Conservation (phyloP, 2,113 vertebrate species). For the Talpa occidentalis region DNA sequence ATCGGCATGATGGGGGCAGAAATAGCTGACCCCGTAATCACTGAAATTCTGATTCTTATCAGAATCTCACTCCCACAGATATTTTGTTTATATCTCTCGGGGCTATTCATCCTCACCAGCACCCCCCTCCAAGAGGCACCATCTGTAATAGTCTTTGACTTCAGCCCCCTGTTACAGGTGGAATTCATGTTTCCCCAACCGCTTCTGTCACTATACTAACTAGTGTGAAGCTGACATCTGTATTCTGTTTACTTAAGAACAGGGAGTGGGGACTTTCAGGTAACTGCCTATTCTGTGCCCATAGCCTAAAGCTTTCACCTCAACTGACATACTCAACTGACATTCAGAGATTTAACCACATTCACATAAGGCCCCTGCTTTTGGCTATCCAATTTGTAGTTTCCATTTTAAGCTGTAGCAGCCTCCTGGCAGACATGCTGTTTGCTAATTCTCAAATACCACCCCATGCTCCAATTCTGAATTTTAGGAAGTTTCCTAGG, state of each 20-base stretch:
- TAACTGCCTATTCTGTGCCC: neutral
- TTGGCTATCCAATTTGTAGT: neutral
- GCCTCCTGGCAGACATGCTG: neutral
- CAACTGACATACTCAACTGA: neutral
- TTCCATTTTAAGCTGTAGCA: neutral
- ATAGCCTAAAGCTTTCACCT: neutral
- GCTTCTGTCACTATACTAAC: neutral
- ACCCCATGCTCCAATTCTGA: neutral
- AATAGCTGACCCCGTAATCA: too few relatives aligned
- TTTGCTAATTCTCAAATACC: neutral
- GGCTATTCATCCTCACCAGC: too few relatives aligned
- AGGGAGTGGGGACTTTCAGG: neutral
- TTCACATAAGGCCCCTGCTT: neutral
- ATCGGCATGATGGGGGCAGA: too few relatives aligned
- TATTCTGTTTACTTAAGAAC: neutral
- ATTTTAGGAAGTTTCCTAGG: neutral
- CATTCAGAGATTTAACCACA: neutral
- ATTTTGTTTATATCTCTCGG: too few relatives aligned
- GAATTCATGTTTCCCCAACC: too few relatives aligned
- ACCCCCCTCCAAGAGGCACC: too few relatives aligned
- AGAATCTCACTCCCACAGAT: too few relatives aligned
- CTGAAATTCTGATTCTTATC: too few relatives aligned
- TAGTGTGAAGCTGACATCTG: neutral
- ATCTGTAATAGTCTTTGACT: too few relatives aligned
- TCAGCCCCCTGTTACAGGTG: too few relatives aligned